A percentile compares a stretch with the other conserved stretches of the same genome.
phyloP scores from a whole-genome alignment of 2,113 vertebrate genomes.

The Acanthochromis polyacanthus region DNA sequence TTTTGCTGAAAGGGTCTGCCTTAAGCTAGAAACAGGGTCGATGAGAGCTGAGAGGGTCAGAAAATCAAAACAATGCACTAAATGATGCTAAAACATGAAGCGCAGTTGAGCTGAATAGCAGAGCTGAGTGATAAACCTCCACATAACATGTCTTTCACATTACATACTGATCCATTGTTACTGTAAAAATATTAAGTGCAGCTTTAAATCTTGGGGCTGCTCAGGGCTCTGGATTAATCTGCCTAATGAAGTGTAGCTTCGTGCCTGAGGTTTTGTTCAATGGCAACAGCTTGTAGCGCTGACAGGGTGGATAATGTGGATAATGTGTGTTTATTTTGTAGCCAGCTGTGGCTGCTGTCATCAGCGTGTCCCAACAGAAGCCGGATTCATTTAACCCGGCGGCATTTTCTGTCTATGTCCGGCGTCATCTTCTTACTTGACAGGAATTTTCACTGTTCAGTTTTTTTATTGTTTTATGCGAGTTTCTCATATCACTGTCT shows the following conservation, averaged over 20 bases:
- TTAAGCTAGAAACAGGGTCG: no score
- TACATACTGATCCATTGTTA: conserved; percentile 5
- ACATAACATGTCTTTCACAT: conserved; percentile 13
- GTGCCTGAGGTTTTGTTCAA: conserved; percentile 17
- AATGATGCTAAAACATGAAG: neutral
- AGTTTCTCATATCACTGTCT: conserved; percentile 29
- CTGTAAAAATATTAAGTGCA: neutral
- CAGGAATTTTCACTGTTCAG: neutral
- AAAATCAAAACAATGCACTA: conserved; percentile 4
- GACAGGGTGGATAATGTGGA: conserved; percentile 30
- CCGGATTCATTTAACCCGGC: conserved; percentile 20
- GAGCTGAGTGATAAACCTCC: neutral
- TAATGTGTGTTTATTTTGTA: conserved; percentile 14
- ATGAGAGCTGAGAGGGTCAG: no score
- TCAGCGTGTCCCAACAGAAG: conserved; percentile 43
- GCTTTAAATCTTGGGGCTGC: conserved; percentile 23
- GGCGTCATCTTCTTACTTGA: neutral
- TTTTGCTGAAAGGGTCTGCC: no score
- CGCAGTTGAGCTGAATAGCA: neutral
- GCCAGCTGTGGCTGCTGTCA: conserved; percentile 25
- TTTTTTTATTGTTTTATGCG: neutral
- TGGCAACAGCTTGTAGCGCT: conserved; percentile 26
- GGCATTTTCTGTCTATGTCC: conserved; percentile 20
- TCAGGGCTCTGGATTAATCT: conserved; percentile 1
- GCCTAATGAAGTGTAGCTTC: no score